Evolutionary conservation across 2,113 vertebrate species (phyloP), one percentile per base, ranked within the genome.

Genomic region (Lophius piscatorius): DNA sequence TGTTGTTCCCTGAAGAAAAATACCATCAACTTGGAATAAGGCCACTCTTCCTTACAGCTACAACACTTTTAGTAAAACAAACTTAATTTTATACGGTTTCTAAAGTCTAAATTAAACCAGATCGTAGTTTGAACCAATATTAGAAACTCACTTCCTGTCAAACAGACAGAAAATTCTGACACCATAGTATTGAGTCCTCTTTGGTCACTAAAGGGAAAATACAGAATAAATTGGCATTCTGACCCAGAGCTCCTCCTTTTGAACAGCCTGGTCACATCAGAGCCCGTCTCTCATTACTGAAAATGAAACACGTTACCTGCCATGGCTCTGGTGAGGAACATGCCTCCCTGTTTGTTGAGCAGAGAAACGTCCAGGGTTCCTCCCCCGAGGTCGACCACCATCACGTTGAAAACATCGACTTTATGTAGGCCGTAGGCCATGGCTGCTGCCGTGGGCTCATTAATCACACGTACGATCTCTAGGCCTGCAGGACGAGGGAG

Each of bases 371-470:
- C 97, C 50, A 98, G 83, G 1, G 97, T 99, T 72, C 97, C 97
- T 81, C 97, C 97, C 2, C 97, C 97, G 22, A 99, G 86, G 82
- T 99, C 97, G 62, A 99, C 96, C 71, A 99, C 97, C 81, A 99
- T 81, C 63, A 99, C 97, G 3, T 97, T 92, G 55, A 93, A 94
- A 40, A 99, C 97, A 0, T 99, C 93, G 35, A 76, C 94, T 70
- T 96, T 98, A 87, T 99, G 97, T 12, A 99, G 92, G 6, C 97
- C 97, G 5, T 99, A 99, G 4, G 97, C 96, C 97, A 99, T 95
- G 3, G 97, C 97, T 28, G 97, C 97, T 4, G 97, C 97, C 0
- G 97, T 99, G 26, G 97, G 97, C 64, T 99, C 97, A 6, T 93
- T 99, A 79, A 98, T 98, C 5, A 98, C 94, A 4, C 96, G 89